phyloP scores from a whole-genome alignment of 2,797 vertebrate species.

The Thunnus albacares region DNA sequence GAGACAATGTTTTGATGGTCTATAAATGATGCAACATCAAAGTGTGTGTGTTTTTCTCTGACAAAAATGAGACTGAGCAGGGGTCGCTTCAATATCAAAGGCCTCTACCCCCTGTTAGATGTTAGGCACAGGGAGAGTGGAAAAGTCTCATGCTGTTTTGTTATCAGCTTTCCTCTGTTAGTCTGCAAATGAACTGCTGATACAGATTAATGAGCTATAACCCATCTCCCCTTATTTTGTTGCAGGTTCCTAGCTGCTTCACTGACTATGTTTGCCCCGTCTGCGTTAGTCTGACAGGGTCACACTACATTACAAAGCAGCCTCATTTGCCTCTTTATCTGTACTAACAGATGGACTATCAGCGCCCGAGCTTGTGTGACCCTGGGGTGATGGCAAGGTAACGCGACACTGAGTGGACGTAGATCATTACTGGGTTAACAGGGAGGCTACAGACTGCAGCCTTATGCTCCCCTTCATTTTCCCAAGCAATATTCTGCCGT shows the following conservation, averaged over 20 bases:
- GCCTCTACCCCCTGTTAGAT: constrained; percentile 64
- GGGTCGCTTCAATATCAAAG: constrained; percentile 81
- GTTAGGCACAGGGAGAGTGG: constrained; percentile 64
- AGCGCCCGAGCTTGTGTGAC: constrained; percentile 75
- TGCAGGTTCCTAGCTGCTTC: constrained; percentile 74
- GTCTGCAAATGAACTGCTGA: constrained; percentile 81
- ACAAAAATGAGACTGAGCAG: constrained; percentile 72
- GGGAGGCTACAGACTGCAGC: constrained; percentile 68
- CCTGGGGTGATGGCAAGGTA: constrained; percentile 81
- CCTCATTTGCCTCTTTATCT: constrained; percentile 84
- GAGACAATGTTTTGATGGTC: constrained; percentile 71
- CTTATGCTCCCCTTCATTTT: constrained; percentile 81
- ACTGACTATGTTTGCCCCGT: constrained; percentile 61
- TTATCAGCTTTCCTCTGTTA: constrained; percentile 79
- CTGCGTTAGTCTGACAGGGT: constrained; percentile 74
- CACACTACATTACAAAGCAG: constrained; percentile 78
- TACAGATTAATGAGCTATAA: constrained; percentile 83
- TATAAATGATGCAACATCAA: constrained; percentile 80
- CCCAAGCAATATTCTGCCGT: constrained; percentile 67
- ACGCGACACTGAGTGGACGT: constrained; percentile 74
- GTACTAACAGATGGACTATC: constrained; percentile 83
- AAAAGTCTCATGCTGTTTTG: constrained; percentile 76
- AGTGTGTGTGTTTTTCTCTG: constrained; percentile 65
- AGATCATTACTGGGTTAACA: constrained; percentile 83
- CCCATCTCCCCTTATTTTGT: constrained; percentile 72